phyloP scores from a whole-genome alignment of 1,140 invertebrate species.

The Harlomillsia oculata region DNA sequence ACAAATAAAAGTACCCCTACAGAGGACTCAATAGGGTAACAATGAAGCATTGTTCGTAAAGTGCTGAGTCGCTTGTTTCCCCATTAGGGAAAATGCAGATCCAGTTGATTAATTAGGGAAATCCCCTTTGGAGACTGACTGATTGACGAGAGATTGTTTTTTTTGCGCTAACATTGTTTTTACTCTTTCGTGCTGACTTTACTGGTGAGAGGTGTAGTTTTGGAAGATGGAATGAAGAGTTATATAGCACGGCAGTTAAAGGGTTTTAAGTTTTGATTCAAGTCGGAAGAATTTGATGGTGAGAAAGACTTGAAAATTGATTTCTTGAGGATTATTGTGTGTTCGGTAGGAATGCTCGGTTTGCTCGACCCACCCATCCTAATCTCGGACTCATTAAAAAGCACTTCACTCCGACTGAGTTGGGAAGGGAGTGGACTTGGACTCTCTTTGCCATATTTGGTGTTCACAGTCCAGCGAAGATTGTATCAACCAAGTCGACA shows the following conservation, averaged over 20 bases:
- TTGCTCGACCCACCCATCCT: conserved; percentile 51
- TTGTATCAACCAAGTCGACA: conserved; percentile 8
- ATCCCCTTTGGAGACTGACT: too few relatives aligned
- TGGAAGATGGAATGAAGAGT: neutral
- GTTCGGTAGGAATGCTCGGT: conserved; percentile 15
- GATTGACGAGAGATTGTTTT: too few relatives aligned
- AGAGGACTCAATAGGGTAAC: neutral
- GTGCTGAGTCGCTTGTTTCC: too few relatives aligned
- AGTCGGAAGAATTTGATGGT: neutral
- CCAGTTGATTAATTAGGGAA: too few relatives aligned
- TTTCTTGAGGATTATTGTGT: neutral
- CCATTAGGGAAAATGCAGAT: too few relatives aligned
- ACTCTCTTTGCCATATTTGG: conserved; percentile 30
- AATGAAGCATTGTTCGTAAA: too few relatives aligned
- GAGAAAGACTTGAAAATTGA: neutral
- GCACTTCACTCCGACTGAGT: conserved; percentile 64
- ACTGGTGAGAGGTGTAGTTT: neutral
- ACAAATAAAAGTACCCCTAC: neutral
- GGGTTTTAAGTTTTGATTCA: neutral
- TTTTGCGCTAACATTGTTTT: neutral
- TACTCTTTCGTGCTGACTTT: neutral
- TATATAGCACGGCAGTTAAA: neutral
- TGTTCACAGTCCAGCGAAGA: conserved; percentile 26
- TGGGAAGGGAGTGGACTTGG: conserved; percentile 51
- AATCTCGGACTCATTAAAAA: conserved; percentile 60